These are phyloP conservation scores for Halocynthia roretzi DNA, from an alignment of 23 tunicate species.

Conservation along the genomic window DNA sequence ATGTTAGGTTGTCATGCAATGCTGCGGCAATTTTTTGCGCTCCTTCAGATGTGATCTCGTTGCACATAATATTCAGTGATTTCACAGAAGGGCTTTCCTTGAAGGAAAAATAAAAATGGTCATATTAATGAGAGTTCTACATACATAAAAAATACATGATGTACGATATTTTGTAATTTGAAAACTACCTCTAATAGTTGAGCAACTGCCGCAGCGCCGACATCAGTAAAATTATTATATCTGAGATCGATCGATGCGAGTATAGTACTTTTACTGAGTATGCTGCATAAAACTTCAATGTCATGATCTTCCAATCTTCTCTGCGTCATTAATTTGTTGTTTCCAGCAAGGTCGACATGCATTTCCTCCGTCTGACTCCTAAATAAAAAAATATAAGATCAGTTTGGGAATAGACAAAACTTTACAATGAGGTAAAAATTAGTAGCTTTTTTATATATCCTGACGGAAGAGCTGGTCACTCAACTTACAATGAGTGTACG, in stretches of 20 bases:
- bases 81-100: conserved; percentile 53
- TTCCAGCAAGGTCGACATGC: conserved; percentile 63
- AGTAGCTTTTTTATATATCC: too few relatives aligned
- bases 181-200: conserved; percentile 37
- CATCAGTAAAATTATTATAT: conserved; percentile 81
- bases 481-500: too few relatives aligned
- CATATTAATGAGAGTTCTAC: too few relatives aligned
- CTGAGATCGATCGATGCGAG: conserved; percentile 63
- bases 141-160: too few relatives aligned
- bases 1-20: conserved; percentile 48
- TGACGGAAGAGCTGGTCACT: too few relatives aligned
- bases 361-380: conserved; percentile 54
- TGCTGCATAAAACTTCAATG: conserved; percentile 51
- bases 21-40: conserved; percentile 78
- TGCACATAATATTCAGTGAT: conserved; percentile 75
- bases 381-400: too few relatives aligned
- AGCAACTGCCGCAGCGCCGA: conserved; percentile 45
- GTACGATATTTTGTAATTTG: too few relatives aligned
- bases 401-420: too few relatives aligned
- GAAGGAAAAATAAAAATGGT: too few relatives aligned
- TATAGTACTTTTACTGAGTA: conserved; percentile 74
- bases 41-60: conserved; percentile 71
- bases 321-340: conserved; percentile 64
- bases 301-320: conserved; percentile 37
- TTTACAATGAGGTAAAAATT: too few relatives aligned